Conservation (phyloP, 2,888 invertebrate species). For the Cephus nigrinus region DNA sequence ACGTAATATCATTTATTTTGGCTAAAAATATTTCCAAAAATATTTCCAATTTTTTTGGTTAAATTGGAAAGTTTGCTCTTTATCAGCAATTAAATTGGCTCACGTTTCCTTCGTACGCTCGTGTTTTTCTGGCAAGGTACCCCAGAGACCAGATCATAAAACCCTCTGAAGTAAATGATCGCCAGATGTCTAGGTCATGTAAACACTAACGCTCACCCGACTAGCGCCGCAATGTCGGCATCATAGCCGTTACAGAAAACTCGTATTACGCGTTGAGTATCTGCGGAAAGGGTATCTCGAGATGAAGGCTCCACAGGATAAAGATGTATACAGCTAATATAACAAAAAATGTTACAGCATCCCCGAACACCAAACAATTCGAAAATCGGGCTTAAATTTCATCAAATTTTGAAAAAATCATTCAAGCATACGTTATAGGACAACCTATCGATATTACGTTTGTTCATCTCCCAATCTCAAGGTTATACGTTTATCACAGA, state of each 20-base stretch:
- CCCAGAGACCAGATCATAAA: neutral
- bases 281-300: neutral
- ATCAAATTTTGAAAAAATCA: neutral
- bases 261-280: neutral
- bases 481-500: neutral
- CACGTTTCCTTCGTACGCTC: neutral
- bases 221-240: neutral
- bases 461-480: neutral
- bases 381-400: neutral
- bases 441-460: neutral
- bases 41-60: neutral
- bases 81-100: neutral
- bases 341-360: neutral
- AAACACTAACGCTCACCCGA: neutral
- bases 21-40: neutral
- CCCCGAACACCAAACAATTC: neutral
- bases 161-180: neutral
- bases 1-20: neutral
- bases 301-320: neutral
- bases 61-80: neutral
- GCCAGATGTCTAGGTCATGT: neutral
- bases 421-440: neutral
- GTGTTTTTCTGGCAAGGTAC: neutral
- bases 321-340: neutral
- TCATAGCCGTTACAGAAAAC: neutral